Evolutionary conservation across 2,888 invertebrate genomes (phyloP).

Genomic region (Endotricha flammealis): DNA sequence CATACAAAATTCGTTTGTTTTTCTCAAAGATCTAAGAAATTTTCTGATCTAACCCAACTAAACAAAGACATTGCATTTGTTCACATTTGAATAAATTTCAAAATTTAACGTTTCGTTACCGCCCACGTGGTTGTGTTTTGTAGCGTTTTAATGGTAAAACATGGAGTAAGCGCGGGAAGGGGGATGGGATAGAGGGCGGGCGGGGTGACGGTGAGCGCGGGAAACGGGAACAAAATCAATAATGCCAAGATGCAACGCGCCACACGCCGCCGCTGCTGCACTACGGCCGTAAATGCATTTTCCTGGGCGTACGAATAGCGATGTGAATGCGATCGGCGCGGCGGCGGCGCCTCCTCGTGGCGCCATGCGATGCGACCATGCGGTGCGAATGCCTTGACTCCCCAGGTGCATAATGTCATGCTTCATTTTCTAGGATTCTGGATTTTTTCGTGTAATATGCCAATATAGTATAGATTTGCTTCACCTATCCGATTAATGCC

Average conservation of each 20-base stretch:
- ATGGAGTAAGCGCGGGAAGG: conserved; percentile 25
- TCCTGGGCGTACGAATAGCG: conserved; percentile 11
- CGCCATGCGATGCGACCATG: background rate
- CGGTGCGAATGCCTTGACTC: no score
- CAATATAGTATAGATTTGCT: no score
- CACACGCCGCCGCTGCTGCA: conserved; percentile 8
- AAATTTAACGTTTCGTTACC: conserved; percentile 15
- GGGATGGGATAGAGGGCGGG: conserved; percentile 23
- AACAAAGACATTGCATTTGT: no score
- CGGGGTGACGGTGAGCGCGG: conserved; percentile 30
- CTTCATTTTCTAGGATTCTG: no score
- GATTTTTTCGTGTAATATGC: no score
- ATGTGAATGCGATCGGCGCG: no score
- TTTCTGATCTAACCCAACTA: no score
- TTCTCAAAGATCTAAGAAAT: no score
- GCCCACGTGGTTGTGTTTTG: conserved; percentile 45
- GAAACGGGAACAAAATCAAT: conserved; percentile 49
- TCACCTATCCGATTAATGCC: no score
- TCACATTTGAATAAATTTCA: background rate
- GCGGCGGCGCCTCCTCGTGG: no score
- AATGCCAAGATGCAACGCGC: conserved; percentile 32
- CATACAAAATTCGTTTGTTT: no score
- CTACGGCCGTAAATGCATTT: conserved; percentile 8
- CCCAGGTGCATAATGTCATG: no score
- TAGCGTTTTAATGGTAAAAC: conserved; percentile 29